Percentiles rank a stretch among this genome's conserved stretches.
Conservation (phyloP, 2,113 vertebrate genomes). For the Alexandromys fortis region DNA sequence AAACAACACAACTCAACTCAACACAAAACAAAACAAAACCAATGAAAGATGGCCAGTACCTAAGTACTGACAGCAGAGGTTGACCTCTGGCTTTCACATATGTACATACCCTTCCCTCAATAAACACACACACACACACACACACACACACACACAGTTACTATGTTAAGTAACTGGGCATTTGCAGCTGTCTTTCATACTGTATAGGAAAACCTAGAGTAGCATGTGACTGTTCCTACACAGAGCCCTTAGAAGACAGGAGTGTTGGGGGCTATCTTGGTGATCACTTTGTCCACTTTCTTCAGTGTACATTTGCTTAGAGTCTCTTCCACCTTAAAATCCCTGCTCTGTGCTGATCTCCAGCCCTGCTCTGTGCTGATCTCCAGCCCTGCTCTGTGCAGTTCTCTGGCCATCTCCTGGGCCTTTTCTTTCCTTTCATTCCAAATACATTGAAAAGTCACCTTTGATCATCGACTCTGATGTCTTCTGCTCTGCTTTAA, state of each 20-base stretch:
- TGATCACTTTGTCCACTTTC: neutral
- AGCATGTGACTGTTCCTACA: neutral
- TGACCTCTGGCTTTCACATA: neutral
- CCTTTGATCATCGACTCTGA: neutral
- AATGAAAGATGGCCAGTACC: neutral
- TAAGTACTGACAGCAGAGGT: neutral
- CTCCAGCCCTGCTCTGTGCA: no score
- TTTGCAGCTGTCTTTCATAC: neutral
- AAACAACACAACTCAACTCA: neutral
- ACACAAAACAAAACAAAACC: neutral
- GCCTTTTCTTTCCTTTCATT: neutral
- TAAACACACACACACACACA: neutral
- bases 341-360: neutral
- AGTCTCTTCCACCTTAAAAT: slow-evolving; percentile 9
- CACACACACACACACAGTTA: neutral
- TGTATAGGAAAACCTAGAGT: neutral
- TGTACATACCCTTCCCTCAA: neutral
- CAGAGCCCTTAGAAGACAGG: neutral
- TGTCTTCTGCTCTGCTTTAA: neutral
- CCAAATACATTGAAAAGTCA: neutral
- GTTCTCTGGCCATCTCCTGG: neutral
- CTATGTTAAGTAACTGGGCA: neutral
- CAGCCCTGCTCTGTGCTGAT: neutral
- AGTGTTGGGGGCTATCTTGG: neutral
- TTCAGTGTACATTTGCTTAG: neutral